Conservation (phyloP, 2,888 invertebrate genomes). For the Agriopis leucophaearia region DNA sequence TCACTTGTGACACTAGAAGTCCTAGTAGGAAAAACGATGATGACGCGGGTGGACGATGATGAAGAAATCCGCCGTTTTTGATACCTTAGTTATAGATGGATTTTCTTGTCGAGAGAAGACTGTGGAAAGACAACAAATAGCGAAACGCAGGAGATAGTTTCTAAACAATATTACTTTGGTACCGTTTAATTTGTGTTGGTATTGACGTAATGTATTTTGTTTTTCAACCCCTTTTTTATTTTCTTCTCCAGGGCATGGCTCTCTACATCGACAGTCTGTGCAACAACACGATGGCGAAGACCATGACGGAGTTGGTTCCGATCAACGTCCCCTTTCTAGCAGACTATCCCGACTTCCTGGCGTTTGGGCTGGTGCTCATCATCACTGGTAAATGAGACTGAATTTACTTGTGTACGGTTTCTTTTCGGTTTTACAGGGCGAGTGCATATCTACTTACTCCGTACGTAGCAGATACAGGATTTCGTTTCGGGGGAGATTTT, state of each 20-base stretch:
- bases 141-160: background rate
- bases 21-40: too few relatives aligned
- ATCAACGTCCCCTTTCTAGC: constrained; percentile 89
- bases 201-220: background rate
- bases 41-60: too few relatives aligned
- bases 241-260: constrained; percentile 85
- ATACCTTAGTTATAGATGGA: background rate
- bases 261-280: constrained; percentile 91
- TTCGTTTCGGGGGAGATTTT: too few relatives aligned
- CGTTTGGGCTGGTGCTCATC: constrained; percentile 89
- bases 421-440: background rate
- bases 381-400: constrained; percentile 86
- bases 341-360: constrained; percentile 92
- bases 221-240: background rate
- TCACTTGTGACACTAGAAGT: too few relatives aligned
- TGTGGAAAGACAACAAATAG: background rate
- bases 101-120: background rate
- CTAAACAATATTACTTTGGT: background rate
- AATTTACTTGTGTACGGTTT: background rate
- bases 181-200: background rate
- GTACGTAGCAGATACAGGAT: too few relatives aligned
- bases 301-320: constrained; percentile 88
- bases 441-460: background rate
- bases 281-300: constrained; percentile 89
- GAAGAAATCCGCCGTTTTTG: background rate